Base-by-base conservation (phyloP, 2,797 vertebrate genomes). In the Gymnoscopelus microlampas region DNA sequence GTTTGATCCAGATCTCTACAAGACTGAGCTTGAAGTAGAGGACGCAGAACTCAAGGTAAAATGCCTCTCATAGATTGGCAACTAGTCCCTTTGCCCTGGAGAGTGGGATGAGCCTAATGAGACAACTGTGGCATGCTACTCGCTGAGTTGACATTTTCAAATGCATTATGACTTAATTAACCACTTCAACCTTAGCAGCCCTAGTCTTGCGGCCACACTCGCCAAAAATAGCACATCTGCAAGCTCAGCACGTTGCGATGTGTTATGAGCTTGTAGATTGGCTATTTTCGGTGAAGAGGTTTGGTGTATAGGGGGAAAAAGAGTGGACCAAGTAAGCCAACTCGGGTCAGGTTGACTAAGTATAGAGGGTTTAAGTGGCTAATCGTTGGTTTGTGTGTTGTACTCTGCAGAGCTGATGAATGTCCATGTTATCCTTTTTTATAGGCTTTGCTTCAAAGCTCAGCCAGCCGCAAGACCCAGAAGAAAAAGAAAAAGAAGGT, bases 401-500 rank as follows among this genome's bases (percentile, higher is more conserved):
- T 9, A 48, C 2, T 24, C 26, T 63, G n/a, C 2, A 9, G 14
- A 69, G 51, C 15, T 74, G 60, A 57, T 74, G 11, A 53, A 65
- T 68, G 32, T 65, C 4, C 57, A 47, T 73, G 39, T 6, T 32
- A 66, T 68, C 63, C 23, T 57, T 48, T 24, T 9, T 35, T 49
- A 63, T 7, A 99, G 98, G 94, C 96, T 83, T 94, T 99, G 74
- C 94, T 99, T 83, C 96, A 98, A 75, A 99, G 96, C 92, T 99
- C 98, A 44, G 95, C 96, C 76, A 99, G 97, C 90, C 92, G 97
- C 59, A 99, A 97, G 93, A 95, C 96, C 35, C 97, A 99, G 87
- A 99, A 99, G 93, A 99, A 98, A 91, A 99, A 98, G 95, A 99
- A 99, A 95, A 99, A 99, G 95, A 99, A 99, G 97, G 98, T 99